phyloP scores from a whole-genome alignment of 2,113 vertebrate genomes.

The Xyrauchen texanus region DNA sequence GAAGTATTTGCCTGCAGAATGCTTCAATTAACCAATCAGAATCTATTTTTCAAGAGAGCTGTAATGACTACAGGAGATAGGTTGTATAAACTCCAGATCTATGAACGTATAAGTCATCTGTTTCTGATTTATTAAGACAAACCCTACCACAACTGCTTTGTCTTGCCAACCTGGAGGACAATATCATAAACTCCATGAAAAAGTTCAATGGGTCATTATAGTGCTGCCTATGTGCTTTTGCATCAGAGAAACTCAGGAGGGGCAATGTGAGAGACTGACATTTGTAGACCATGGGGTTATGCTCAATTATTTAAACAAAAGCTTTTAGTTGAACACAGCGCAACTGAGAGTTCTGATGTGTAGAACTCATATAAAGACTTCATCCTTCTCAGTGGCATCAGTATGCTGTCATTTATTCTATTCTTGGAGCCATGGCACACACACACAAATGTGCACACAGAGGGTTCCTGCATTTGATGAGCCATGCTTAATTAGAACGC shows the following conservation, averaged over 20 bases:
- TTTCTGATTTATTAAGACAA: too few species aligned
- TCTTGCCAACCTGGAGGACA: background rate
- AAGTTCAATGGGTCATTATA: constrained; percentile 8
- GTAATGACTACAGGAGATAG: too few species aligned
- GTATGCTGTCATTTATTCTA: background rate
- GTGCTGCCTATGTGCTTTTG: background rate
- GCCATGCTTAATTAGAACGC: constrained; percentile 51
- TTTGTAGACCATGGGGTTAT: background rate
- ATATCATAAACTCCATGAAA: background rate
- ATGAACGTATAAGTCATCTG: too few species aligned
- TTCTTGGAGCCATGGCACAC: background rate
- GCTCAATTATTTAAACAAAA: constrained; percentile 39
- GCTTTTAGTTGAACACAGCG: constrained; percentile 20
- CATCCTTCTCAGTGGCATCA: constrained; percentile 16
- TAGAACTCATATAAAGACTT: background rate
- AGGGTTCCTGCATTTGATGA: constrained; percentile 24
- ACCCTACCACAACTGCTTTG: background rate
- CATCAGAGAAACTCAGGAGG: background rate
- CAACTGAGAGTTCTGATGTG: background rate
- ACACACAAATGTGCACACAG: background rate
- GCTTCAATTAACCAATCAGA: too few species aligned
- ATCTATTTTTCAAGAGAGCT: too few species aligned
- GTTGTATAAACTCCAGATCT: too few species aligned
- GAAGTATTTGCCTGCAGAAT: too few species aligned
- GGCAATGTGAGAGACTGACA: background rate